A percentile compares a stretch with the other conserved stretches of the same genome.
Conservation (phyloP, 2,113 vertebrate genomes). For the Mixornis gularis region DNA sequence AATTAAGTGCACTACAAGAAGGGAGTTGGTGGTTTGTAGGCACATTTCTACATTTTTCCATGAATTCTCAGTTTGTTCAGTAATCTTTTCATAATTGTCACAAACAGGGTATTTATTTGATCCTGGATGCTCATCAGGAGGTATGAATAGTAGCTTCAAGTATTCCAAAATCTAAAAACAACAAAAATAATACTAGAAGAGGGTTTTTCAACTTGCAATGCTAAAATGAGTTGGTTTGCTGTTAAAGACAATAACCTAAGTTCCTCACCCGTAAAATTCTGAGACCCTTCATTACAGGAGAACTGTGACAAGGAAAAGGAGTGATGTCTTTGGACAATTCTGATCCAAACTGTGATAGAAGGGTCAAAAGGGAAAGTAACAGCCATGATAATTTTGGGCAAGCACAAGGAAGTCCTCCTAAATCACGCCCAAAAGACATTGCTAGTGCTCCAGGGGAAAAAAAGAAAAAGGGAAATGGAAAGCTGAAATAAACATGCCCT, state of each 20-base stretch:
- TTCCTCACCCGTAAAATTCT: neutral
- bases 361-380: neutral
- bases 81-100: neutral
- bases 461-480: neutral
- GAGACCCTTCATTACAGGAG: neutral
- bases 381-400: neutral
- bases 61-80: neutral
- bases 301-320: fast-evolving
- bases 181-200: neutral
- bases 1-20: neutral
- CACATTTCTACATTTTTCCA: neutral
- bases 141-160: neutral
- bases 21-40: neutral
- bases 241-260: neutral
- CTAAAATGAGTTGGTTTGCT: neutral
- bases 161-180: neutral
- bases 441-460: neutral
- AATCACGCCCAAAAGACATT: neutral
- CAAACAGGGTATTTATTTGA: neutral
- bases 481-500: neutral
- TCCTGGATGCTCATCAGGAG: neutral
- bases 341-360: neutral
- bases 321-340: neutral
- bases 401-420: neutral
- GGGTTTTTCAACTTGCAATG: neutral